phyloP scores from a whole-genome alignment of 2,888 invertebrate species.

The Rhodophaea formosa region DNA sequence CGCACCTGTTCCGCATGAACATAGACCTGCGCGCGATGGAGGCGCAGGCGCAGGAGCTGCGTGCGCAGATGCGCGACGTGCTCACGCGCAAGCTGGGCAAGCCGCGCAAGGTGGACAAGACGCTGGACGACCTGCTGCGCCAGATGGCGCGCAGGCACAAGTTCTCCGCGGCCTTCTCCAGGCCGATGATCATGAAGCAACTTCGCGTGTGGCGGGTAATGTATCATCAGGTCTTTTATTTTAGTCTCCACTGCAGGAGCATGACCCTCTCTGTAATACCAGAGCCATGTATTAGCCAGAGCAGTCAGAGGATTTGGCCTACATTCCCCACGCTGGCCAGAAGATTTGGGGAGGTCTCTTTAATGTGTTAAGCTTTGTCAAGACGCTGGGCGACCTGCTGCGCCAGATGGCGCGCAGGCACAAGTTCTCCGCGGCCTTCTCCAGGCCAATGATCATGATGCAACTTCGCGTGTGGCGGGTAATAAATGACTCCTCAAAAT shows the following conservation, averaged over 20 bases:
- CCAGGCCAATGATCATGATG: constrained; percentile 48
- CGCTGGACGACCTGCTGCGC: constrained; percentile 64
- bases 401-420: constrained; percentile 67
- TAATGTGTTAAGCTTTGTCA: no score
- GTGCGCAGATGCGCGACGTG: constrained; percentile 72
- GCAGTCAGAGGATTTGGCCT: no score
- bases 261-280: no score
- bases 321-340: no score
- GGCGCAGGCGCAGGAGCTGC: constrained; percentile 77
- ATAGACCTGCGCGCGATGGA: constrained; percentile 86
- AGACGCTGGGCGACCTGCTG: constrained; percentile 64
- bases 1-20: constrained; percentile 86
- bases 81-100: constrained; percentile 65
- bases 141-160: constrained; percentile 71
- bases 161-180: constrained; percentile 48
- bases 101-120: constrained; percentile 63
- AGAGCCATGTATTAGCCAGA: no score
- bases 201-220: constrained; percentile 61
- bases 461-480: constrained; percentile 67
- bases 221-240: no score
- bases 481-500: no score
- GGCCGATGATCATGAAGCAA: constrained; percentile 55
- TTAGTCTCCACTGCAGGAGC: no score
- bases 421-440: constrained; percentile 56
- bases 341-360: no score